phyloP scores from a whole-genome alignment of 1,140 invertebrate species.

The Macrotrachela quadricornifera region DNA sequence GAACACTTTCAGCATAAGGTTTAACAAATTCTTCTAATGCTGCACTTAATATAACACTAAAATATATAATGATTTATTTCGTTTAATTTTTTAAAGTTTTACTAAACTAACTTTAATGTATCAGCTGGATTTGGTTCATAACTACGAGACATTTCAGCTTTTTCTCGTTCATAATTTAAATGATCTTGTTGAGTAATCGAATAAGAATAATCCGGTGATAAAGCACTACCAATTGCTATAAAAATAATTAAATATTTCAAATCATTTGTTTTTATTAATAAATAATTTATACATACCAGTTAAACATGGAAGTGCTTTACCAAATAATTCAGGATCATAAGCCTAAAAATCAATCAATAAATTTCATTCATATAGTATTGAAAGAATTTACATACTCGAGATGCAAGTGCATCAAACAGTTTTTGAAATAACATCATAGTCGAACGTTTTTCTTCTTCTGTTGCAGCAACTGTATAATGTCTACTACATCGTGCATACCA shows the following conservation, averaged over 20 bases:
- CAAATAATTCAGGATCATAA: constrained; percentile 94
- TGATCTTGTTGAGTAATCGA: constrained; percentile 36
- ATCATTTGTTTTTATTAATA: no score
- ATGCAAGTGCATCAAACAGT: constrained; percentile 92
- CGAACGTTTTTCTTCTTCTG: constrained; percentile 87
- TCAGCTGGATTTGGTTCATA: constrained; percentile 87
- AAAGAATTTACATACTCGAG: constrained; percentile 43
- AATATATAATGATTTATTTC: neutral
- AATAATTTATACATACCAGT: constrained; percentile 33
- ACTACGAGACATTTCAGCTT: constrained; percentile 13
- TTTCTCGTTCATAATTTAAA: constrained; percentile 11
- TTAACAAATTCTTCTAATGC: constrained; percentile 73
- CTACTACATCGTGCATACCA: constrained; percentile 95
- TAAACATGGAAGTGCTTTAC: constrained; percentile 90
- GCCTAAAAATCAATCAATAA: constrained; percentile 34
- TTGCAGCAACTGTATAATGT: constrained; percentile 69
- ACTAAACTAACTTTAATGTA: constrained; percentile 38
- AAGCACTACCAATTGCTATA: constrained; percentile 39
- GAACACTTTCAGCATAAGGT: constrained; percentile 96
- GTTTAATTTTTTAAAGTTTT: neutral
- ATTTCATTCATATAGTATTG: neutral
- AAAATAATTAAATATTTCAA: no score
- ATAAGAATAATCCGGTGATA: constrained; percentile 92
- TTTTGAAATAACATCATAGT: constrained; percentile 98
- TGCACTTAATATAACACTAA: constrained; percentile 54